Evolutionary conservation across 2,888 invertebrate genomes (phyloP).

Genomic region (Vesta saturnalis): DNA sequence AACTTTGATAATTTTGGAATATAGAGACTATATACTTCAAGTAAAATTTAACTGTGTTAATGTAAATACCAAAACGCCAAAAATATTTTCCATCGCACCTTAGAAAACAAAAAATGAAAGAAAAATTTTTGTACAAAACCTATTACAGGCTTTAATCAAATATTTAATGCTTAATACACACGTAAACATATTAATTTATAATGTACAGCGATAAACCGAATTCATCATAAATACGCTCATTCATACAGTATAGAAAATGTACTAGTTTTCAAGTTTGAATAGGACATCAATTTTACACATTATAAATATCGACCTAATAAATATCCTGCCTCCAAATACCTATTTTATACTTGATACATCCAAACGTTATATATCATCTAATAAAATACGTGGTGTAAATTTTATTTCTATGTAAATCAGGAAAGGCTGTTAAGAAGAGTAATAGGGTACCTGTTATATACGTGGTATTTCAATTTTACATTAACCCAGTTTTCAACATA

Average conservation of each 20-base stretch:
- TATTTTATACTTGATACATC: background rate
- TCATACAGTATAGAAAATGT: background rate
- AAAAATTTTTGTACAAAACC: background rate
- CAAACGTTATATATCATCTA: background rate
- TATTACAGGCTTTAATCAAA: background rate
- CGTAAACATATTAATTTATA: background rate
- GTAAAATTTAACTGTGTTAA: background rate
- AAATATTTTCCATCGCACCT: background rate
- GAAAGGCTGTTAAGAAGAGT: conserved; percentile 1
- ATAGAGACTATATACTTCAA: background rate
- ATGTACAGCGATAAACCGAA: conserved; percentile 10
- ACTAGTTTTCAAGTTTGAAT: background rate
- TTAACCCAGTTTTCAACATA: background rate
- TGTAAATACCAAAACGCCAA: conserved; percentile 2
- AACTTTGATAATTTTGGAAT: background rate
- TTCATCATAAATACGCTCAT: background rate
- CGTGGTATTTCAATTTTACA: background rate
- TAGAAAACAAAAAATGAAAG: background rate
- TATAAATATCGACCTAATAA: background rate
- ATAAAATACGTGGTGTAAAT: conserved; percentile 1
- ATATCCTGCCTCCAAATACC: background rate
- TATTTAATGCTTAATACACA: background rate
- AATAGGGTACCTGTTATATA: background rate
- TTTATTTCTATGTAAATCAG: background rate
- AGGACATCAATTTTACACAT: background rate